Conservation (phyloP, 2,113 vertebrate genomes). For the Progne subis region DNA sequence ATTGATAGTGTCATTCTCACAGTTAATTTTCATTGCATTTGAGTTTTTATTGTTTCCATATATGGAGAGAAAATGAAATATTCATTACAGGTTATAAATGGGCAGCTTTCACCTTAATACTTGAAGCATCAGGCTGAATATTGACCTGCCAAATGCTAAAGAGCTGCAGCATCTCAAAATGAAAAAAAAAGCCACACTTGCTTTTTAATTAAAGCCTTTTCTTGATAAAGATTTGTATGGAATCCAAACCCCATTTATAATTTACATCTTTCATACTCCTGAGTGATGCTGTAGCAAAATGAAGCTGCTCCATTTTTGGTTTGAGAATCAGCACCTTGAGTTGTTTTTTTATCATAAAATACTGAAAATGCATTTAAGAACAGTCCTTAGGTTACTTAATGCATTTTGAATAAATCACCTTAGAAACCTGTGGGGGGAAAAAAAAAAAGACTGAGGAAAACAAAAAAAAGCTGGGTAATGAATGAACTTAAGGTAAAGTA, state of each 20-base stretch:
- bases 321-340: background rate
- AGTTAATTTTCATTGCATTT: background rate
- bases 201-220: constrained; percentile 1
- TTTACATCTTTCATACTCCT: background rate
- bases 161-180: background rate
- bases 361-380: background rate
- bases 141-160: background rate
- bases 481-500: background rate
- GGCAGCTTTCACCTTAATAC: background rate
- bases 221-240: background rate
- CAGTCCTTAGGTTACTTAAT: background rate
- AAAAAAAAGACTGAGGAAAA: background rate
- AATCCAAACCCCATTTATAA: background rate
- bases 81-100: background rate
- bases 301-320: background rate
- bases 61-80: background rate
- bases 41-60: background rate
- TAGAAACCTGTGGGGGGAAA: background rate
- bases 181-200: background rate
- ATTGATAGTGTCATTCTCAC: background rate
- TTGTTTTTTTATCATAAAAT: background rate
- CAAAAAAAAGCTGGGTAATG: background rate
- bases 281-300: background rate
- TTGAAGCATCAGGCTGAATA: background rate
- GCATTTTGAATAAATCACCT: background rate